Base-by-base conservation (phyloP, 1,140 invertebrate species). In the Achroia grisella region DNA sequence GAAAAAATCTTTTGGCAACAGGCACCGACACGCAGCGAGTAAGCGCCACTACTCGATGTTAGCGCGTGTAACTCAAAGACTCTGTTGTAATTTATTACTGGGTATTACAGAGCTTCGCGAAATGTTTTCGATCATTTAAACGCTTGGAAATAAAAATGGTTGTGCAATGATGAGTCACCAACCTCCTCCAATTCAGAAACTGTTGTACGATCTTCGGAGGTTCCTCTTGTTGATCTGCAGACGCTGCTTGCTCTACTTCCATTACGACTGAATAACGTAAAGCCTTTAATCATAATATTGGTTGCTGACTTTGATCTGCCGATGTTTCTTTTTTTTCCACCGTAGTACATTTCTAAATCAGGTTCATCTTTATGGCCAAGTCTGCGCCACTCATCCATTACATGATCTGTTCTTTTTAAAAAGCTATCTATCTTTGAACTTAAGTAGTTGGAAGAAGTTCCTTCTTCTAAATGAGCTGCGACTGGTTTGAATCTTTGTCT, bases 331-430 rank as follows among this genome's bases (percentile, higher is more conserved):
- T 81, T 84, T 44, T 63, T 71, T 15, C 77, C 72, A 37, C 70
- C 64, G 29, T 72, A 77, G 53, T 77, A 75, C 48, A 64, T 59
- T 28, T 84, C 73, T 27, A 86, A 47, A 12, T 87, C 81, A 3
- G 66, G 37, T 27, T 90, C 87, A 52, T 89, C 89, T 50, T 86
- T 89, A 41, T 88, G 88, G 0, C 91, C 90, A 4, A 92, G 56
- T 43, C 89, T 86, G 47, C 88, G 88, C 94, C 94, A 95, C 65
- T 95, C 93, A 53, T 95, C 92, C 89, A 94, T 93, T 0, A 95
- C 89, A 70, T 95, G 94, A 72, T 95, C 94, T 2, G 93, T 95
- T 42, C 92, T 89, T 63, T 90, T 90, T 5, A 96, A 78, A 58
- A 96, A 96, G 51, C 93, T 91, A 12, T 91, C 88, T 35, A 96